Conservation (phyloP, 1,140 invertebrate genomes). For the Cotesia glomerata region DNA sequence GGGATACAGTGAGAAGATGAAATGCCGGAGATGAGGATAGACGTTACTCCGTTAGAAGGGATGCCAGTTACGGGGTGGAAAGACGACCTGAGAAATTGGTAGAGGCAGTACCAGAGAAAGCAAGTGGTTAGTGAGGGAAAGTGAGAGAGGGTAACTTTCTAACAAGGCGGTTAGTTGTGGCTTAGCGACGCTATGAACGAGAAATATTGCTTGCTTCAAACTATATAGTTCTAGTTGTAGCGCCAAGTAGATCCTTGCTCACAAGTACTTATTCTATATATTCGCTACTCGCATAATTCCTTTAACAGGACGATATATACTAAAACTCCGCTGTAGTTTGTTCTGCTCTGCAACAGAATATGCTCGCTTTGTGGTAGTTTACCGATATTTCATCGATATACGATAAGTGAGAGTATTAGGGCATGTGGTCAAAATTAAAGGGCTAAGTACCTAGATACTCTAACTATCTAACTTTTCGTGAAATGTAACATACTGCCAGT, state of each 20-base stretch:
- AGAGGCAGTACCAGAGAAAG: conserved; percentile 29
- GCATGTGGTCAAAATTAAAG: neutral
- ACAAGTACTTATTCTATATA: conserved; percentile 13
- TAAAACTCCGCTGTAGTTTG: conserved; percentile 14
- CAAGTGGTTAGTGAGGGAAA: conserved; percentile 25
- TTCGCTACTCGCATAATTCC: conserved; percentile 13
- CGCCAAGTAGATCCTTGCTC: neutral
- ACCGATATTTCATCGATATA: conserved; percentile 31
- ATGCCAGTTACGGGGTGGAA: conserved; percentile 23
- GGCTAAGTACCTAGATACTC: conserved; percentile 2
- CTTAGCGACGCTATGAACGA: conserved; percentile 55
- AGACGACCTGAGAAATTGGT: conserved; percentile 24
- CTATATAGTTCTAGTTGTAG: conserved; percentile 7
- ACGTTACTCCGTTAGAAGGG: conserved; percentile 21
- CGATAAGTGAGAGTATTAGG: neutral
- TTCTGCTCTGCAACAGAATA: no score
- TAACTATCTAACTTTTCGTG: neutral
- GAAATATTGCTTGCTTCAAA: conserved; percentile 48
- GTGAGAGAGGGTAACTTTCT: conserved; percentile 55
- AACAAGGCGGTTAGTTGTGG: conserved; percentile 61
- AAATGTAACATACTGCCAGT: neutral
- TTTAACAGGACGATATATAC: conserved; percentile 32
- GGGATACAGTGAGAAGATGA: neutral
- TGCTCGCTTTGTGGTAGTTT: neutral
- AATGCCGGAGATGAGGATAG: conserved; percentile 9